These are phyloP conservation scores for Scotopteryx bipunctaria DNA, from an alignment of 2,888 invertebrate genomes.

Conservation along the genomic window DNA sequence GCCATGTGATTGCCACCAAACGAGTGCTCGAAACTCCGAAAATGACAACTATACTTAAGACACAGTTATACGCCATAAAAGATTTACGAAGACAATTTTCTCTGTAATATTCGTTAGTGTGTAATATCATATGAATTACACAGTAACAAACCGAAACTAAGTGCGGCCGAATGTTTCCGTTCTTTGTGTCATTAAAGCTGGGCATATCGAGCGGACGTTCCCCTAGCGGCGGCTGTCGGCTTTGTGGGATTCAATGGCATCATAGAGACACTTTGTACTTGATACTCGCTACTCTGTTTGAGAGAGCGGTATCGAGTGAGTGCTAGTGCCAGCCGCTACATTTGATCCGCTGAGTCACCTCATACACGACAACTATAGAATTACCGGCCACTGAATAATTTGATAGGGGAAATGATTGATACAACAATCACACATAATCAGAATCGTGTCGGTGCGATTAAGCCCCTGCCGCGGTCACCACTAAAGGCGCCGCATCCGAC, in stretches of 20 bases:
- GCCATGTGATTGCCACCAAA: conserved; percentile 21
- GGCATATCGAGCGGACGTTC: conserved; percentile 14
- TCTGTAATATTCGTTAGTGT: conserved; percentile 61
- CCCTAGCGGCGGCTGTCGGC: conserved; percentile 16
- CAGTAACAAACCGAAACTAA: conserved; percentile 80
- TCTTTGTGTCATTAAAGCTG: conserved; percentile 61
- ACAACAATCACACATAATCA: conserved; percentile 80
- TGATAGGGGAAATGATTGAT: conserved; percentile 82
- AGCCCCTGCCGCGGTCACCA: conserved; percentile 52
- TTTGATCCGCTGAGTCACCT: conserved; percentile 26
- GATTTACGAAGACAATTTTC: conserved; percentile 59
- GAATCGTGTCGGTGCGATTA: conserved; percentile 79
- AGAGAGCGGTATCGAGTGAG: no score
- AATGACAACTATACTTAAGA: conserved; percentile 33
- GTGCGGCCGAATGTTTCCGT: conserved; percentile 76
- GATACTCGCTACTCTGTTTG: no score
- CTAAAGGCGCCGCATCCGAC: conserved; percentile 63
- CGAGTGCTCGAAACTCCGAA: conserved; percentile 29
- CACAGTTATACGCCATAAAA: conserved; percentile 41
- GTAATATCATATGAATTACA: conserved; percentile 76
- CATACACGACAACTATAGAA: conserved; percentile 69
- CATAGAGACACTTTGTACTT: no score
- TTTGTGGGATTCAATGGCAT: neutral
- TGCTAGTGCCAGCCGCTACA: neutral
- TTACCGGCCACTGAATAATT: conserved; percentile 81